A percentile compares a stretch with the other conserved stretches of the same genome.
phyloP scores from a whole-genome alignment of 2,113 vertebrate genomes.

The Benitochromis conjunctus region DNA sequence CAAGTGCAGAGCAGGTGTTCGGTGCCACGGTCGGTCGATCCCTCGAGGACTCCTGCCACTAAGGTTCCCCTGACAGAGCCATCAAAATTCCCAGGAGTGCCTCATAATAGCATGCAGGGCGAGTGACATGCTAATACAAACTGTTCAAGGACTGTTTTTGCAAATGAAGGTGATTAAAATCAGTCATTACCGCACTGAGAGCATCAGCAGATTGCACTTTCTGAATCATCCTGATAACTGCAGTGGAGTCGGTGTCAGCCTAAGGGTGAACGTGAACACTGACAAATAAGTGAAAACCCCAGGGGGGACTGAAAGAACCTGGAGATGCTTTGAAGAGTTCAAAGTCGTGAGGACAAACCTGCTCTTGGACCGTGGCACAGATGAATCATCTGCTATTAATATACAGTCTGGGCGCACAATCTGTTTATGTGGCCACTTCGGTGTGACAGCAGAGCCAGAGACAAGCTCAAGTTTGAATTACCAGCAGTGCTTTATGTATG shows the following conservation, averaged over 20 bases:
- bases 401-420: neutral
- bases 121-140: neutral
- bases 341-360: conserved; percentile 31
- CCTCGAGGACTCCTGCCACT: neutral
- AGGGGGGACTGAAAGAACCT: neutral
- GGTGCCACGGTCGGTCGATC: neutral
- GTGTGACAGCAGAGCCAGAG: neutral
- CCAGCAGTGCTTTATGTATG: neutral
- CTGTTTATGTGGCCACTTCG: neutral
- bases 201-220: conserved; percentile 31
- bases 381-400: conserved; percentile 27
- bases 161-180: conserved; percentile 49
- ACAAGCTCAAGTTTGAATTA: neutral
- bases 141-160: conserved; percentile 35
- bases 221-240: conserved; percentile 47
- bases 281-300: conserved; percentile 12
- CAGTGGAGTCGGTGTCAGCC: conserved; percentile 24
- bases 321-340: neutral
- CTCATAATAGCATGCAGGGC: neutral
- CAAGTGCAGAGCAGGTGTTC: neutral
- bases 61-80: neutral
- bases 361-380: neutral
- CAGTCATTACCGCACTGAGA: conserved; percentile 18
- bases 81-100: neutral
- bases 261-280: conserved; percentile 24